phyloP scores from a whole-genome alignment of 1,140 invertebrate species.

The Eurosta solidaginis region DNA sequence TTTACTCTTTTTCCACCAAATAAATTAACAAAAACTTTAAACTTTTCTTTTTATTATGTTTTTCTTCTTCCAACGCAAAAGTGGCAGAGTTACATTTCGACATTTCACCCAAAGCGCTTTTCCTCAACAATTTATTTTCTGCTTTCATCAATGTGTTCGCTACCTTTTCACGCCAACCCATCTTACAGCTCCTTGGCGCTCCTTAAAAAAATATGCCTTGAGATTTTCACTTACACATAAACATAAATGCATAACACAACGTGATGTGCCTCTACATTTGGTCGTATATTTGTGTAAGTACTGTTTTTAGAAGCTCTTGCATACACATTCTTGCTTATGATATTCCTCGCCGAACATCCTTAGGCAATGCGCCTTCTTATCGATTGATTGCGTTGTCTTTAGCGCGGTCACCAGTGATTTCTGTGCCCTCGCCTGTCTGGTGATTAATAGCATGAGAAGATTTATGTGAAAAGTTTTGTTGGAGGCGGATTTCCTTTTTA shows the following conservation, averaged over 20 bases:
- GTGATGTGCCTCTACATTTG: too few relatives aligned
- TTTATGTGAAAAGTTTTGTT: constrained; percentile 19
- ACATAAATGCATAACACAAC: not conserved
- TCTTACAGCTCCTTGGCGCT: not conserved
- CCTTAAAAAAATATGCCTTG: not conserved
- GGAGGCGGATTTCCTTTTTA: not conserved
- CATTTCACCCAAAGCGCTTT: not conserved
- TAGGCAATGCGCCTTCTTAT: not conserved
- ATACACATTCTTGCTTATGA: too few relatives aligned
- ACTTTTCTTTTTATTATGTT: not conserved
- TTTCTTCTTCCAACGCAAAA: not conserved
- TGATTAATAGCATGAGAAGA: constrained; percentile 17
- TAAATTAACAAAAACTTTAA: not conserved
- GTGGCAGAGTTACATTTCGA: not conserved
- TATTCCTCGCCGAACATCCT: not conserved
- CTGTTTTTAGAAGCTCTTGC: too few relatives aligned
- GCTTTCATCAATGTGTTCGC: constrained; percentile 8
- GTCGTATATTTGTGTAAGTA: too few relatives aligned
- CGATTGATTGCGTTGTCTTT: constrained; percentile 24
- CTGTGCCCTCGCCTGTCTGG: not conserved
- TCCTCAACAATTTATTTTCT: constrained; percentile 7
- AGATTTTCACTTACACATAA: not conserved
- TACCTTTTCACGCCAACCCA: not conserved
- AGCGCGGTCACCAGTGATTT: constrained; percentile 17
- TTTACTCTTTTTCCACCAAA: not conserved